These are phyloP conservation scores for Lampropteryx suffumata DNA, from an alignment of 2,888 invertebrate genomes.

Conservation along the genomic window DNA sequence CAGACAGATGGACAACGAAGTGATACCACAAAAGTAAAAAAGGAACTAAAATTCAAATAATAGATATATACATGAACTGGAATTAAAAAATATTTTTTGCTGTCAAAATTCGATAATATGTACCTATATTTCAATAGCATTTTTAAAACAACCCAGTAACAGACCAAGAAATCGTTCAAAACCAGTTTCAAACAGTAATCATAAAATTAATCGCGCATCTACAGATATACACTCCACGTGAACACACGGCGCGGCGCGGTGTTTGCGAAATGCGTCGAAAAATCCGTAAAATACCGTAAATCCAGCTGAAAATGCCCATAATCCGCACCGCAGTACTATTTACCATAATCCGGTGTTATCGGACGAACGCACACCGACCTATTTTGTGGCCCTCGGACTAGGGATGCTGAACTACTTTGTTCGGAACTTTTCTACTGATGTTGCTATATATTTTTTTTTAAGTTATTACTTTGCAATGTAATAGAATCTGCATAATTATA, in stretches of 20 bases:
- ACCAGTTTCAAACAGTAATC: not conserved
- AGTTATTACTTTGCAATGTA: too few relatives aligned
- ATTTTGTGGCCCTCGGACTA: constrained; percentile 43
- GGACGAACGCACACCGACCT: constrained; percentile 53
- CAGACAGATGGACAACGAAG: too few relatives aligned
- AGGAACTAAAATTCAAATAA: too few relatives aligned
- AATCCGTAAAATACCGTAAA: constrained; percentile 58
- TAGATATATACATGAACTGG: too few relatives aligned
- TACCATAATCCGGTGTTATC: constrained; percentile 65
- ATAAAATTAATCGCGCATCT: constrained; percentile 1
- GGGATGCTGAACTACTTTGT: constrained; percentile 19
- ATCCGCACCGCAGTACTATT: constrained; percentile 56
- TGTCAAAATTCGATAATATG: too few relatives aligned
- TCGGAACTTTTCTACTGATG: not conserved
- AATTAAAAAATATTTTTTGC: too few relatives aligned
- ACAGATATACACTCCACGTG: not conserved
- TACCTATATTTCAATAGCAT: too few relatives aligned
- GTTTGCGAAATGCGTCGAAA: constrained; percentile 45
- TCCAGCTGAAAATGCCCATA: constrained; percentile 53
- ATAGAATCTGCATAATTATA: too few relatives aligned
- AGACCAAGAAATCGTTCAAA: too few relatives aligned
- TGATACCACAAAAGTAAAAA: too few relatives aligned
- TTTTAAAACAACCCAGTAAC: too few relatives aligned
- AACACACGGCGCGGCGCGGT: constrained; percentile 13
- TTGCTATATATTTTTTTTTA: too few relatives aligned